phyloP scores from a whole-genome alignment of 1,140 invertebrate species.

The Zaprionus inermis region DNA sequence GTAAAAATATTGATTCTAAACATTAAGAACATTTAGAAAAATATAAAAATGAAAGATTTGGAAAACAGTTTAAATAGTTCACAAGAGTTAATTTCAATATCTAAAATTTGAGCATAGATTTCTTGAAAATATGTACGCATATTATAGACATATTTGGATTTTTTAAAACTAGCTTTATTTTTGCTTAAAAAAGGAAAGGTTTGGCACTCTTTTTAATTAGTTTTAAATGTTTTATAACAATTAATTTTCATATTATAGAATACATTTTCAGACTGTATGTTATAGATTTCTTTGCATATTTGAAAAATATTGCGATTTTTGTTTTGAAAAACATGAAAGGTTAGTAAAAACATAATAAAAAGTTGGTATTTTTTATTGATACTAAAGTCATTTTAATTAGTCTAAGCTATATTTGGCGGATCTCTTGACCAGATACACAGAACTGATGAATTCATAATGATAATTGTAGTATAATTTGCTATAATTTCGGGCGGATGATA shows the following conservation, averaged over 20 bases:
- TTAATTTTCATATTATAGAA: neutral
- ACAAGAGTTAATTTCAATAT: too few species aligned
- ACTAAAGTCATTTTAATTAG: slow-evolving; percentile 1
- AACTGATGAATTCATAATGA: neutral
- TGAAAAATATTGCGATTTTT: neutral
- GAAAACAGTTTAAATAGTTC: too few species aligned
- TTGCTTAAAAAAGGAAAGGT: too few species aligned
- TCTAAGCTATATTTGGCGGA: neutral
- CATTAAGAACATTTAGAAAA: too few species aligned
- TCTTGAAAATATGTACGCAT: too few species aligned
- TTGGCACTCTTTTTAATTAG: too few species aligned
- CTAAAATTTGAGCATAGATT: too few species aligned
- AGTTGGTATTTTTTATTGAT: neutral
- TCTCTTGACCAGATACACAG: neutral
- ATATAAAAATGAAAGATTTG: too few species aligned
- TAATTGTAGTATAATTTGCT: neutral
- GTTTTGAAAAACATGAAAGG: neutral
- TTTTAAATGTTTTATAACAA: too few species aligned
- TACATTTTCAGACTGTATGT: neutral
- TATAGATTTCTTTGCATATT: neutral
- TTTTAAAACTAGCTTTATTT: too few species aligned
- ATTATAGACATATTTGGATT: too few species aligned
- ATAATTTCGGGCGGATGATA: slow-evolving; percentile 8
- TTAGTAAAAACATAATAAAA: neutral
- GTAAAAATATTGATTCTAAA: neutral